A percentile compares a stretch with the other conserved stretches of the same genome.
Conservation (phyloP, 2,113 vertebrate species). For the Sarotherodon lohbergeri region DNA sequence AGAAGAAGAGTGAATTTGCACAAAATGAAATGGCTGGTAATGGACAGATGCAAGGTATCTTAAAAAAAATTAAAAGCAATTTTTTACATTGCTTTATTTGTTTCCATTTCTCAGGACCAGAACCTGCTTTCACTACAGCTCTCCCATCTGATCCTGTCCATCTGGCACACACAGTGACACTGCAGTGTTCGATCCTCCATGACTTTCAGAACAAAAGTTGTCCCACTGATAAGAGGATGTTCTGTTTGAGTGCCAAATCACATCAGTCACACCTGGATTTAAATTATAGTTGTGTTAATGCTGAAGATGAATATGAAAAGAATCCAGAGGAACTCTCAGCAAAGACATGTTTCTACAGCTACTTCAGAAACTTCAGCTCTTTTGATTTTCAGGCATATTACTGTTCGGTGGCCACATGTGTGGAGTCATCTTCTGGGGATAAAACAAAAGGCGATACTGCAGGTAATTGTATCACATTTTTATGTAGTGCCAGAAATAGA, state of each 20-base stretch:
- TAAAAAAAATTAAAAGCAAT: background rate
- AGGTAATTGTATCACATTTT: background rate
- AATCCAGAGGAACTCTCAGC: background rate
- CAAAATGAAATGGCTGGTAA: accelerated
- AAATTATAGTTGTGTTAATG: background rate
- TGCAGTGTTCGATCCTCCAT: background rate
- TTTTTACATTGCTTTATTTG: background rate
- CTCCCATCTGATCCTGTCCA: background rate
- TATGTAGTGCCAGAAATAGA: accelerated
- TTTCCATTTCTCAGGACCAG: background rate
- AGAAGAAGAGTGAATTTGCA: background rate
- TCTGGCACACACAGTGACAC: background rate
- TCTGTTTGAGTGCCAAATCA: constrained; percentile 11
- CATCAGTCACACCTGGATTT: background rate
- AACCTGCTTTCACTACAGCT: background rate
- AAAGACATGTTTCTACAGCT: background rate
- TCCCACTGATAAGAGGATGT: background rate
- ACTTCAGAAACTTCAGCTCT: background rate
- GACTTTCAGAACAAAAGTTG: background rate
- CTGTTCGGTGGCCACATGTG: constrained; percentile 15
- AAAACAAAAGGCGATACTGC: background rate
- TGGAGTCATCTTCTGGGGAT: background rate
- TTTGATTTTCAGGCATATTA: background rate
- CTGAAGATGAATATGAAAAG: background rate
- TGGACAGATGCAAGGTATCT: background rate